Base-by-base conservation (phyloP, 2,113 vertebrate species). In the Pyrgilauda ruficollis region DNA sequence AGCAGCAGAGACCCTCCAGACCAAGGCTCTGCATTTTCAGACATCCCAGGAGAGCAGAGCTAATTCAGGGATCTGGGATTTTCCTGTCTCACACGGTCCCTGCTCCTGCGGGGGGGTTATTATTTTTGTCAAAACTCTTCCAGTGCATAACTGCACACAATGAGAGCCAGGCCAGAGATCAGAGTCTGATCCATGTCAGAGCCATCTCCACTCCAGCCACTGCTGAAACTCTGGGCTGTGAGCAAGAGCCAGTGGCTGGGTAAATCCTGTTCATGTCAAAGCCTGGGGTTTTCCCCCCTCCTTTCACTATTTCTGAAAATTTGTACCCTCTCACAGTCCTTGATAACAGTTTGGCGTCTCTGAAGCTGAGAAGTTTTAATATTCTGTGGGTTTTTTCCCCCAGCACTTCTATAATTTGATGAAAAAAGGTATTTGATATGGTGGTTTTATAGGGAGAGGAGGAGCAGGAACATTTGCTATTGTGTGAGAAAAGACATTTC, bases 371-470 rank as follows among this genome's bases (percentile, higher is more conserved):
- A 73, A 69, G 13, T 82, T 96, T 91, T 79, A 83, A 59, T n/a
- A 61, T 68, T 84, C 61, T 37, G 2, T 6, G 33, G 7, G 5
- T 0, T 19, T 64, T 64, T 59, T 24, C 1, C 10, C 64, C 26
- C n/a, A 59, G 37, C 12, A 46, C 22, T 64, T 80, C 22, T 76
- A 49, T 41, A 50, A 80, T 88, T 90, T 61, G 14, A 56, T 15
- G 18, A 56, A 47, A 84, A 81, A 53, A 10, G 24, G 3, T 35
- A 72, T 61, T 83, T 69, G 24, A 88, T 86, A 52, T 2, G 11
- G 85, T 87, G 55, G 81, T 89, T 89, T 84, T 78, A 52, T 68
- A 49, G 67, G 46, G 66, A 91, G 72, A 89, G 43, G 79, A 96
- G 50, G 52, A 89, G 33, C 43, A 91, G 68, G 69, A 90, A 85